Evolutionary conservation across 1,140 invertebrate genomes (phyloP).

Genomic region (Heliconius nattereri): DNA sequence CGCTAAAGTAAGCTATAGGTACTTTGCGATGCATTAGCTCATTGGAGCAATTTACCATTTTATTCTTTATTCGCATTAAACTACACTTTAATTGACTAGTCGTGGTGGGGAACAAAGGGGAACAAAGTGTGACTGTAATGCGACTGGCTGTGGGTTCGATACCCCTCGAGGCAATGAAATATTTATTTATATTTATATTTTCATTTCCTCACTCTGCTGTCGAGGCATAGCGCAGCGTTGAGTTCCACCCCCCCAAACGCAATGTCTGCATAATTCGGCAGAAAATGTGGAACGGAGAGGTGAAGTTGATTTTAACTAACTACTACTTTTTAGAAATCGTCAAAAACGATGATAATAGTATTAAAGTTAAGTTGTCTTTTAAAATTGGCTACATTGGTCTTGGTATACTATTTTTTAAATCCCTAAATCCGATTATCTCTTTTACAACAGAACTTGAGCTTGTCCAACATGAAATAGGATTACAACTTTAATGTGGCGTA

Average conservation of each 20-base stretch:
- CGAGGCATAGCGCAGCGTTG: too few relatives aligned
- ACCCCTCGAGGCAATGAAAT: too few relatives aligned
- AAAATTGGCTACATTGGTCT: background rate
- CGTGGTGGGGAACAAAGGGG: too few relatives aligned
- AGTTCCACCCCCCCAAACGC: too few relatives aligned
- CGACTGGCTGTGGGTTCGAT: too few relatives aligned
- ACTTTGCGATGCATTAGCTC: background rate
- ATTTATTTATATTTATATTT: too few relatives aligned
- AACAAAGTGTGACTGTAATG: background rate
- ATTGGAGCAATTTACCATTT: background rate
- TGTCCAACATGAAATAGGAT: conserved; percentile 30
- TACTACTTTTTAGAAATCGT: too few relatives aligned
- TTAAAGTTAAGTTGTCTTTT: background rate
- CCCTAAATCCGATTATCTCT: conserved; percentile 17
- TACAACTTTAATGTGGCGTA: conserved; percentile 31
- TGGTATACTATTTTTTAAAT: conserved; percentile 15
- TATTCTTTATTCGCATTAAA: background rate
- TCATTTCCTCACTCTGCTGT: too few relatives aligned
- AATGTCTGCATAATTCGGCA: too few relatives aligned
- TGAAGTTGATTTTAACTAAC: too few relatives aligned
- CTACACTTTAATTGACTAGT: too few relatives aligned
- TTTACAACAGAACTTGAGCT: conserved; percentile 28
- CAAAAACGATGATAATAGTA: background rate
- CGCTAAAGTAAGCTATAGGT: conserved; percentile 23
- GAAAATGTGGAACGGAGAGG: too few relatives aligned